phyloP scores from a whole-genome alignment of 2,888 invertebrate genomes.

The Saturnia japonica region DNA sequence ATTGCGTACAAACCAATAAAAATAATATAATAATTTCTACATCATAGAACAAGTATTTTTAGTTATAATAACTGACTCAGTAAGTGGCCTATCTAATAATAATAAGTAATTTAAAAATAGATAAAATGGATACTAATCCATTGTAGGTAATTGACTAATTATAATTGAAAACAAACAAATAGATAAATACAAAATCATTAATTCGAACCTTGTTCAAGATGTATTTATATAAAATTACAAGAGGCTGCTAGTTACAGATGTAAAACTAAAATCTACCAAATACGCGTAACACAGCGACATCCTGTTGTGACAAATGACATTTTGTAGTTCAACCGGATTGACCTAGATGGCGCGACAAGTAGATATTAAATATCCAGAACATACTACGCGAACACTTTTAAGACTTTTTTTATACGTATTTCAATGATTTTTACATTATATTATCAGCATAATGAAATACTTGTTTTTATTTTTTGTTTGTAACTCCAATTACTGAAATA shows the following conservation, averaged over 20 bases:
- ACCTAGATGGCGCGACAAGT: slow-evolving; percentile 65
- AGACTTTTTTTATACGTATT: not conserved
- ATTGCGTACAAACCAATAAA: too few relatives aligned
- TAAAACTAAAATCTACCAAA: slow-evolving; percentile 12
- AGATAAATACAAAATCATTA: not conserved
- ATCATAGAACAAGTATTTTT: too few relatives aligned
- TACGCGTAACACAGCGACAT: slow-evolving; percentile 73
- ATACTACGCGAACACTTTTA: not conserved
- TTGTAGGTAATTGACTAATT: too few relatives aligned
- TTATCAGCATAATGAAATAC: not conserved
- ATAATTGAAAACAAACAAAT: not conserved
- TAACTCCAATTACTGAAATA: not conserved
- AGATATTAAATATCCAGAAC: not conserved
- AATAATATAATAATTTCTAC: too few relatives aligned
- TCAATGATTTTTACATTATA: not conserved
- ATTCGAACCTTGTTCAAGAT: not conserved
- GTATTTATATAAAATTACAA: not conserved
- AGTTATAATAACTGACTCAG: too few relatives aligned
- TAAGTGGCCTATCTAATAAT: too few relatives aligned
- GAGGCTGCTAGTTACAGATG: not conserved
- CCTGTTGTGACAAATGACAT: slow-evolving; percentile 71
- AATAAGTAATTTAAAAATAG: too few relatives aligned
- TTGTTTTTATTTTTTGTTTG: not conserved
- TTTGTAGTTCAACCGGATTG: slow-evolving; percentile 46
- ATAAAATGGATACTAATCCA: too few relatives aligned